phyloP scores from a whole-genome alignment of 2,888 invertebrate species.

The Meiosimyza decipiens region DNA sequence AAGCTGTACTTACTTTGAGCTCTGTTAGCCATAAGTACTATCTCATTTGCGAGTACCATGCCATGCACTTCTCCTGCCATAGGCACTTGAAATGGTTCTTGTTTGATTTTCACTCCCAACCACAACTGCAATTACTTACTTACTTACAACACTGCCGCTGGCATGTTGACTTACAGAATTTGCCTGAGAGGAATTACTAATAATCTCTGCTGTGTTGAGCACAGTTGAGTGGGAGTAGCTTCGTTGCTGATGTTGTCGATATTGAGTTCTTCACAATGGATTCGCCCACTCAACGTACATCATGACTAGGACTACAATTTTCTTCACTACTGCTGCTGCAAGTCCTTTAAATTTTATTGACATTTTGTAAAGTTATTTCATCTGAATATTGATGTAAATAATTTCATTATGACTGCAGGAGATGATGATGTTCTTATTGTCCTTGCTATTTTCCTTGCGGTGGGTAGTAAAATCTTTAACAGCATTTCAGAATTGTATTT shows the following conservation, averaged over 20 bases:
- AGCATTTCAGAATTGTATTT: no score
- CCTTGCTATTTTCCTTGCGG: background rate
- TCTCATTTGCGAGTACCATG: constrained; percentile 4
- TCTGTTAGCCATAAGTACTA: no score
- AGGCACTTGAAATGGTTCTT: constrained; percentile 16
- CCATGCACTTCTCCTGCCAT: constrained; percentile 31
- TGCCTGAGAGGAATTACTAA: constrained; percentile 14
- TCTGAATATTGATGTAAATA: constrained; percentile 27
- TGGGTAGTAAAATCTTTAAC: no score
- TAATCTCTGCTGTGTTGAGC: constrained; percentile 2
- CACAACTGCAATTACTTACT: constrained; percentile 37
- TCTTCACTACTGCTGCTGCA: background rate
- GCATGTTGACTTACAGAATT: no score
- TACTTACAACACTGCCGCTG: constrained; percentile 24
- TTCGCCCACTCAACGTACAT: no score
- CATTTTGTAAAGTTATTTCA: constrained; percentile 22
- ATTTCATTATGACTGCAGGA: constrained; percentile 14
- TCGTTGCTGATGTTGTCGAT: background rate
- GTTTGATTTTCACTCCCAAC: constrained; percentile 4
- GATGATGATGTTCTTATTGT: background rate
- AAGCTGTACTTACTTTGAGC: no score
- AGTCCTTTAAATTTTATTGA: constrained; percentile 19
- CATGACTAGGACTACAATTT: no score
- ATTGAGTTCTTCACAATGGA: background rate
- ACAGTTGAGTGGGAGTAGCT: background rate